Evolutionary conservation across 2,113 vertebrate genomes (phyloP).

Genomic region (Microcebus lehilahytsara): DNA sequence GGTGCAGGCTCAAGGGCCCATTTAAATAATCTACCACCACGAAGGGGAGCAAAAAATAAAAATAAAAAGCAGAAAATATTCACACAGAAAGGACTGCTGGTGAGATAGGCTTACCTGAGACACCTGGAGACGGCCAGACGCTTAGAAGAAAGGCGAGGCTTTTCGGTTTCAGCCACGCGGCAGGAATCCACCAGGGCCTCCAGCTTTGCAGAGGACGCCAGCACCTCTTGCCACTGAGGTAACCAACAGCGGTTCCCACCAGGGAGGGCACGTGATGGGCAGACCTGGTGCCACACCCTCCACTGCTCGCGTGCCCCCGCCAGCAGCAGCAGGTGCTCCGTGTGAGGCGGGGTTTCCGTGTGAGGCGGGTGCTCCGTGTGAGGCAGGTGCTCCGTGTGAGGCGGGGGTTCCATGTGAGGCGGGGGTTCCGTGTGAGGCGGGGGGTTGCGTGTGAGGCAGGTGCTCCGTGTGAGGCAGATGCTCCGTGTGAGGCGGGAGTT

Average conservation of each 20-base stretch:
- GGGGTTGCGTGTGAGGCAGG: no score
- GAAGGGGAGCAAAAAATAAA: no score
- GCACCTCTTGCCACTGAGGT: not conserved
- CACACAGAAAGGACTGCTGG: not conserved
- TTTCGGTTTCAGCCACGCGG: not conserved
- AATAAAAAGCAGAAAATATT: not conserved
- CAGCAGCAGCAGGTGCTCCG: not conserved
- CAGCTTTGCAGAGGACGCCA: no score
- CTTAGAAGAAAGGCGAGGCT: not conserved
- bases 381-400: no score
- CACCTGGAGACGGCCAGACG: no score
- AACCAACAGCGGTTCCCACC: not conserved
- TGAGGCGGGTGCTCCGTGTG: no score
- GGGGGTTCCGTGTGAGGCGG: fast-evolving
- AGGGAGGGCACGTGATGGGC: no score
- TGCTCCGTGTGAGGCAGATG: no score
- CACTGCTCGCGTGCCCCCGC: fast-evolving
- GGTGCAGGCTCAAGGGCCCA: not conserved
- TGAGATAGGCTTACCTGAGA: not conserved
- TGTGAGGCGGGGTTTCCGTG: no score
- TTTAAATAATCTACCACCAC: not conserved
- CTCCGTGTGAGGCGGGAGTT: no score
- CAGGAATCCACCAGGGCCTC: no score
- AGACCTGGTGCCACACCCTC: fast-evolving
- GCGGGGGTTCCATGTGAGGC: no score